Evolutionary conservation across 2,888 invertebrate species (phyloP).

Genomic region (Drosophila lacicola): DNA sequence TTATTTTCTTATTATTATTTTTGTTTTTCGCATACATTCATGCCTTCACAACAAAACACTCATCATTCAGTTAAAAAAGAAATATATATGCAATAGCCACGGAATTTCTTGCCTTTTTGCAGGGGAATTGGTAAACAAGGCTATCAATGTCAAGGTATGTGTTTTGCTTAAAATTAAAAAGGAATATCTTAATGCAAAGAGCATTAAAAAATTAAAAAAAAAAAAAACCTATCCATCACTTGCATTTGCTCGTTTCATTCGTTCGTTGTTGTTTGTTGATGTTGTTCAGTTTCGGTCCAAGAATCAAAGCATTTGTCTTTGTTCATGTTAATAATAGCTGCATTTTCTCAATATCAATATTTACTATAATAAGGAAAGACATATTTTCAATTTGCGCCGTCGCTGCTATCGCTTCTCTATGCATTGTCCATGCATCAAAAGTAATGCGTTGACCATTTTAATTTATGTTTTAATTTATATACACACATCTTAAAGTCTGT

Average conservation of each 20-base stretch:
- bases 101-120: slow-evolving; percentile 87
- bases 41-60: slow-evolving; percentile 47
- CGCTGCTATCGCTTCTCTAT: slow-evolving; percentile 33
- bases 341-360: slow-evolving; percentile 38
- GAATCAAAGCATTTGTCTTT: slow-evolving; percentile 46
- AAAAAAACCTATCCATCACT: slow-evolving; percentile 59
- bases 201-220: slow-evolving; percentile 31
- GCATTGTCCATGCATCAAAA: slow-evolving; percentile 50
- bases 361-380: slow-evolving; percentile 24
- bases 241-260: slow-evolving; percentile 73
- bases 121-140: slow-evolving; percentile 99
- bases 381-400: slow-evolving; percentile 18
- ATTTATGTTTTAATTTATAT: slow-evolving; percentile 20
- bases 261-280: slow-evolving; percentile 65
- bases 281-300: slow-evolving; percentile 53
- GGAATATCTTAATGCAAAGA: slow-evolving; percentile 49
- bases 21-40: slow-evolving; percentile 45
- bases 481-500: slow-evolving; percentile 38
- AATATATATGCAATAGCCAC: slow-evolving; percentile 83
- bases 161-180: slow-evolving; percentile 76
- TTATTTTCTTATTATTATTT: slow-evolving; percentile 29
- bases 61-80: slow-evolving; percentile 70
- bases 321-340: slow-evolving; percentile 40
- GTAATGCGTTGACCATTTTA: slow-evolving; percentile 37
- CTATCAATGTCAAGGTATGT: slow-evolving; percentile 98